Evolutionary conservation across 37 sponge, comb jelly and placozoan species (phyloP).

Genomic region (Dysidea cf. avara): DNA sequence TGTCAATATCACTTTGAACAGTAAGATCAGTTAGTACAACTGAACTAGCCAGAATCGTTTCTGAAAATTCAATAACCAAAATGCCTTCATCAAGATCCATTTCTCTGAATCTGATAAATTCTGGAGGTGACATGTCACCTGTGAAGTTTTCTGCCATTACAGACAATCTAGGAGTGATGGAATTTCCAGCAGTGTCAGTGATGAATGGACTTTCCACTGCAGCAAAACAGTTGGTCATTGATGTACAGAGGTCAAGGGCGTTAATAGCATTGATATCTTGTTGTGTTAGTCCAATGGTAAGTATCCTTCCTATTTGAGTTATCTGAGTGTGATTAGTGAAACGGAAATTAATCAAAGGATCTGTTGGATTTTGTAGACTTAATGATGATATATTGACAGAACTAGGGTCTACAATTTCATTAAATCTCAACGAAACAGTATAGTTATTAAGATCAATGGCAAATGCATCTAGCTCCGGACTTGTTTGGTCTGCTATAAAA

Average conservation of each 20-base stretch:
- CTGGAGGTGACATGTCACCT: conserved; percentile 52
- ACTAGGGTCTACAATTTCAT: conserved; percentile 65
- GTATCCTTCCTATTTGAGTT: conserved; percentile 16
- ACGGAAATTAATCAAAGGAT: conserved; percentile 22
- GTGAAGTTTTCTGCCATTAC: conserved; percentile 55
- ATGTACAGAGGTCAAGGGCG: conserved; percentile 53
- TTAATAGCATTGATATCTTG: conserved; percentile 70
- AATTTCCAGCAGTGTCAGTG: conserved; percentile 77
- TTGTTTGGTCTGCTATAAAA: conserved; percentile 45
- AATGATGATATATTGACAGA: conserved; percentile 62
- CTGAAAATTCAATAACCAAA: conserved; percentile 69
- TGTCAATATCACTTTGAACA: conserved; percentile 62
- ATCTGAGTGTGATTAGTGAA: conserved; percentile 35
- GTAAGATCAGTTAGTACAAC: conserved; percentile 50
- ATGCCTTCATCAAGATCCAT: conserved; percentile 75
- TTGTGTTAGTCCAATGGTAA: conserved; percentile 51
- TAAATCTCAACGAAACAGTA: conserved; percentile 54
- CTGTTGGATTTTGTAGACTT: conserved; percentile 27
- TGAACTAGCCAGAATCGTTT: conserved; percentile 59
- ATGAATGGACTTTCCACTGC: conserved; percentile 46
- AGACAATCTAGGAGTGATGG: conserved; percentile 22
- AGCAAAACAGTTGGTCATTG: conserved; percentile 56
- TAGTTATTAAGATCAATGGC: conserved; percentile 67
- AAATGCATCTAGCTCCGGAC: conserved; percentile 58
- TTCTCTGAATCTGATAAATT: conserved; percentile 65